Base-by-base conservation (phyloP, 2,888 invertebrate genomes). In the Latrodectus hesperus region DNA sequence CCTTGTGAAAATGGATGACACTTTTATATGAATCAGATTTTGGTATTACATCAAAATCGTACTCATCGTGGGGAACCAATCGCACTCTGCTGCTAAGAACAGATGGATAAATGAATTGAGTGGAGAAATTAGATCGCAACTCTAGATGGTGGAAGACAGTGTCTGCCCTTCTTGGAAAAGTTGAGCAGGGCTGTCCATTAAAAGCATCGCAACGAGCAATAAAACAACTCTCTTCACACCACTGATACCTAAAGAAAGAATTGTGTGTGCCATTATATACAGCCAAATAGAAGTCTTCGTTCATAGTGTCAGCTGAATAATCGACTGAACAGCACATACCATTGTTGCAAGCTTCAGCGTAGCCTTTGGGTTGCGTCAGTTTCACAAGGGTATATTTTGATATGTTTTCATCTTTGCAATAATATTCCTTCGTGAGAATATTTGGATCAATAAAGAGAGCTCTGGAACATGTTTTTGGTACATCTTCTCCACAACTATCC, bases 261-360 rank as follows among this genome's bases (percentile, higher is more conserved):
- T 38, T 38, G 17, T 71, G 12, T 10, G 79, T 80, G 1, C 84
- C 88, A 17, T 88, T 88, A 55, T 67, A 88, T 4, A 84, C 80
- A 2, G 26, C 76, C 4, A 88, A n/a, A n/a, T 72, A 84, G 64
- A 38, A 88, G 2, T 51, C 65, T 14, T 88, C 80, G 1, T 52
- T 78, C n/a, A 86, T 64, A 2, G 3, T 11, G 0, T 75, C 51
- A 14, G 88, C 70, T 0, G 53, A 38, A 72, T 90, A 90, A 14
- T 79, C 49, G 1, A 90, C 14, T 9, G 74, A 52, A 73, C 90
- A 90, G 52, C 90, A 90, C 38, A 90, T 65, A 0, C 75, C 82
- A 26, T 88, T 76, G 65, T 72, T 78, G 64, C 90, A 90, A 16
- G 70, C 81, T 70, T 82, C 55, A 16, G 89, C 2, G n/a, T 22